These are phyloP conservation scores for Ailurus styani DNA, from an alignment of 2,113 vertebrate genomes.

Conservation along the genomic window DNA sequence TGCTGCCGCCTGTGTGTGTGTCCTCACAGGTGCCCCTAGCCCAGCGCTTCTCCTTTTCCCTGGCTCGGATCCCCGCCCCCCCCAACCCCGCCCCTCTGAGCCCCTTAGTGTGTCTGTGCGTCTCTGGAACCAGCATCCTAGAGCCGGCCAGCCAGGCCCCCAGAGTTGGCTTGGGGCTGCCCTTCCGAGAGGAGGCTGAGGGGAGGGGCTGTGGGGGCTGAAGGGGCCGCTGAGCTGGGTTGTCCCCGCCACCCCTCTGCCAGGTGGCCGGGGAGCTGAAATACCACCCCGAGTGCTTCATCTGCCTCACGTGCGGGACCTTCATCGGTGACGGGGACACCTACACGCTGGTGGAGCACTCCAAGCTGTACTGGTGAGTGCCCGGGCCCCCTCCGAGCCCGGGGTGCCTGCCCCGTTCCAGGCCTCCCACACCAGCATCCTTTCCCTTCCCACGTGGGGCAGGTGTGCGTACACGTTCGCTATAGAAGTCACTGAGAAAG, in stretches of 20 bases:
- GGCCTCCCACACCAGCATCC: neutral
- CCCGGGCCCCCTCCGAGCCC: neutral
- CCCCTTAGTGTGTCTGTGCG: rapidly evolving
- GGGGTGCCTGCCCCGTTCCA: rapidly evolving
- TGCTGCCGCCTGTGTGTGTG: rapidly evolving
- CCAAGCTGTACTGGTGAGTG: conserved; percentile 97
- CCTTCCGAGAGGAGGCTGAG: too few species aligned
- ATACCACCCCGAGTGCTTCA: conserved; percentile 98
- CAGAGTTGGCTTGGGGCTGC: neutral
- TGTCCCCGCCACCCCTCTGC: rapidly evolving
- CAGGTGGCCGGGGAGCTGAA: conserved; percentile 98
- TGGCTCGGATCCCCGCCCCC: neutral
- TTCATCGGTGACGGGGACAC: conserved; percentile 98
- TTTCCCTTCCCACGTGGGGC: neutral
- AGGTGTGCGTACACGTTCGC: neutral
- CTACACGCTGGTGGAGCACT: conserved; percentile 96
- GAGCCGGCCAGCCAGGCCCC: neutral
- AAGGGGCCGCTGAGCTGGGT: neutral
- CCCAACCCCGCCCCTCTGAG: neutral
- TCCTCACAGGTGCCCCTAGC: neutral
- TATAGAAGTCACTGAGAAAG: neutral
- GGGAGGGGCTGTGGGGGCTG: too few species aligned
- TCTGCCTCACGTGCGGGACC: conserved; percentile 89
- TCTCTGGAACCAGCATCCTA: neutral
- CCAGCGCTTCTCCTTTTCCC: neutral